Evolutionary conservation across 2,888 invertebrate genomes (phyloP).

Genomic region (Chrysolina americana): DNA sequence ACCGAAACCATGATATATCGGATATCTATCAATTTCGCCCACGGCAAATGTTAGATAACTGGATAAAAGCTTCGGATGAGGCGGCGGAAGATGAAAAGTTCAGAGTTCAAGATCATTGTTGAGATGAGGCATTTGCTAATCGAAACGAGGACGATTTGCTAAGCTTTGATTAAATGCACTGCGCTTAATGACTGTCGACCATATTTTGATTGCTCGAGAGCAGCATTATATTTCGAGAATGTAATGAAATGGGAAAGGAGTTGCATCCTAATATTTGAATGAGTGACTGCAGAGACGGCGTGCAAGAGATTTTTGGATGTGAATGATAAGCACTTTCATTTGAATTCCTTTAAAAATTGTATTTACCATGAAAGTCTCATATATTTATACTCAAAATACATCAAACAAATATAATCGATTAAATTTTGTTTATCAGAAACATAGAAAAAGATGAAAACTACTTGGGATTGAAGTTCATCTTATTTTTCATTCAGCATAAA

Average conservation of each 20-base stretch:
- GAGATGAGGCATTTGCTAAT: conserved; percentile 3
- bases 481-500: no score
- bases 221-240: neutral
- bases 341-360: no score
- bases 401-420: no score
- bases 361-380: no score
- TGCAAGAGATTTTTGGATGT: no score
- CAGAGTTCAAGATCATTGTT: conserved; percentile 16
- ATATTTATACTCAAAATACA: no score
- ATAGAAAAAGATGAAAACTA: no score
- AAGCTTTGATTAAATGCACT: neutral
- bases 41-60: conserved; percentile 23
- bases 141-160: neutral
- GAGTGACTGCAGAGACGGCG: no score
- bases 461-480: no score
- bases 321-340: no score
- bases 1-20: conserved; percentile 9
- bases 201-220: neutral
- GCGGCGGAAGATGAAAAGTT: neutral
- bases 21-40: conserved; percentile 13
- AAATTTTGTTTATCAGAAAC: no score
- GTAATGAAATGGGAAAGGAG: neutral
- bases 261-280: neutral
- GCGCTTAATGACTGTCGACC: neutral
- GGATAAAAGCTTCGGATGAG: conserved; percentile 8